Percentiles rank a stretch among this genome's conserved stretches.
These are phyloP conservation scores for Menura novaehollandiae DNA, from an alignment of 2,113 vertebrate species.

Conservation along the genomic window DNA sequence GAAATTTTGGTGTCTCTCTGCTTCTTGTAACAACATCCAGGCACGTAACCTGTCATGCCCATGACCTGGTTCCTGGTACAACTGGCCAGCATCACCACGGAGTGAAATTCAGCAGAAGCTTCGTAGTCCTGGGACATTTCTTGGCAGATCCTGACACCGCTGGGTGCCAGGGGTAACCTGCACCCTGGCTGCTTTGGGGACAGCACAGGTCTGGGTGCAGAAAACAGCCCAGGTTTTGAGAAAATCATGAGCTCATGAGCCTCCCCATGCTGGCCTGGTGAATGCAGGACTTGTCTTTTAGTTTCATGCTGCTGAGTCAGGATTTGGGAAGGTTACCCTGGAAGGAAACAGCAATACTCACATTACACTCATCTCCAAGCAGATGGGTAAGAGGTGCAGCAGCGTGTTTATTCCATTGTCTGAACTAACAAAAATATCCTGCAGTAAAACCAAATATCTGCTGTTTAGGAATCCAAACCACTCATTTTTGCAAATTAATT, in stretches of 20 bases:
- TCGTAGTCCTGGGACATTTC: not conserved
- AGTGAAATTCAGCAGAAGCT: rapidly evolving
- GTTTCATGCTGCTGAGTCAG: not conserved
- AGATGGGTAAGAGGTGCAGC: not conserved
- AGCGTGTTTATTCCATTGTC: not conserved
- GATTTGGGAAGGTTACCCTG: not conserved
- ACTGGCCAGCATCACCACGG: not conserved
- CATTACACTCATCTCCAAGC: rapidly evolving
- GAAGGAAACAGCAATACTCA: not conserved
- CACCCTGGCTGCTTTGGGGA: not conserved
- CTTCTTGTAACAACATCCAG: not conserved
- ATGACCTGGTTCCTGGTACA: not conserved
- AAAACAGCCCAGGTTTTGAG: not conserved
- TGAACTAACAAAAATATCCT: not conserved
- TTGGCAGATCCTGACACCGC: not conserved
- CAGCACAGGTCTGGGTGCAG: not conserved
- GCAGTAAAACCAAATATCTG: not conserved
- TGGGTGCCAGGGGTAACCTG: not conserved
- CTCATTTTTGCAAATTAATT: not conserved
- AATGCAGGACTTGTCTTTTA: not conserved
- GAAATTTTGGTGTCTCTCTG: not conserved
- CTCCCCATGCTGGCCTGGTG: not conserved
- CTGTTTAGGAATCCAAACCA: not conserved
- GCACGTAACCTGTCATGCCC: rapidly evolving
- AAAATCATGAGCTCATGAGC: not conserved